These are phyloP conservation scores for Coranthus polyacanthus DNA, from an alignment of 2,797 vertebrate species.

Conservation along the genomic window DNA sequence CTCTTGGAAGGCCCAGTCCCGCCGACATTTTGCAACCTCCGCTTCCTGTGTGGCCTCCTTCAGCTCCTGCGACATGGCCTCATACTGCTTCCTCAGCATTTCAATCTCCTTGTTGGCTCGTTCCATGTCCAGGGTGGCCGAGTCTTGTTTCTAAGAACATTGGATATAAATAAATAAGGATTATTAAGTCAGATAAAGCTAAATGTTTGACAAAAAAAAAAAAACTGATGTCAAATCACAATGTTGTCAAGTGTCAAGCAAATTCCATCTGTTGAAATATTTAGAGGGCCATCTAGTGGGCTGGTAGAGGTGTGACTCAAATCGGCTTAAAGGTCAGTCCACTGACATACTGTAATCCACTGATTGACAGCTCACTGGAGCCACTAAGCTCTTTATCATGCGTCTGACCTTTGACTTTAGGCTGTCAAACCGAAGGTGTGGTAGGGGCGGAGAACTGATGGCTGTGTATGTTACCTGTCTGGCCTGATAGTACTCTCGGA, in stretches of 20 bases:
- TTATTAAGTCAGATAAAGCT: neutral
- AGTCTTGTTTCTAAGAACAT: slow-evolving; percentile 95
- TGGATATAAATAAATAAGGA: neutral
- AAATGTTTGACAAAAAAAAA: too few species aligned
- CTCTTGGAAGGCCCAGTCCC: slow-evolving; percentile 99
- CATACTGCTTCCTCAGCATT: slow-evolving; percentile 95
- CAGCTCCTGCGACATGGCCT: slow-evolving; percentile 96
- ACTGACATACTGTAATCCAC: slow-evolving; percentile 48
- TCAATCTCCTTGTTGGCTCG: slow-evolving; percentile 97
- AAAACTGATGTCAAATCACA: too few species aligned
- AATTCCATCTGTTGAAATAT: neutral
- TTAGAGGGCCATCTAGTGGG: slow-evolving; percentile 55
- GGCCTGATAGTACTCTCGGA: slow-evolving; percentile 92
- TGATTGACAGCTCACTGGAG: slow-evolving; percentile 34
- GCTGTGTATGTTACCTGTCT: slow-evolving; percentile 84
- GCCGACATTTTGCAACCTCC: slow-evolving; percentile 96
- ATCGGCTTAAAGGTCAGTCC: slow-evolving; percentile 23
- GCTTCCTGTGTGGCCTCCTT: slow-evolving; percentile 97
- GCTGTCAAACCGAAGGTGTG: slow-evolving; percentile 1
- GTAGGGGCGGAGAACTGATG: neutral
- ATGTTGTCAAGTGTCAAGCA: neutral
- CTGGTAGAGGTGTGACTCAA: slow-evolving; percentile 23
- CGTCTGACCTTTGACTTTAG: slow-evolving; percentile 41
- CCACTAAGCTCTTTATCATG: slow-evolving; percentile 35
- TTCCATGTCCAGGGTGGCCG: slow-evolving; percentile 95